A percentile compares a stretch with the other conserved stretches of the same genome.
These are phyloP conservation scores for Drosophila diplacantha DNA, from an alignment of 2,888 invertebrate genomes.

Conservation along the genomic window DNA sequence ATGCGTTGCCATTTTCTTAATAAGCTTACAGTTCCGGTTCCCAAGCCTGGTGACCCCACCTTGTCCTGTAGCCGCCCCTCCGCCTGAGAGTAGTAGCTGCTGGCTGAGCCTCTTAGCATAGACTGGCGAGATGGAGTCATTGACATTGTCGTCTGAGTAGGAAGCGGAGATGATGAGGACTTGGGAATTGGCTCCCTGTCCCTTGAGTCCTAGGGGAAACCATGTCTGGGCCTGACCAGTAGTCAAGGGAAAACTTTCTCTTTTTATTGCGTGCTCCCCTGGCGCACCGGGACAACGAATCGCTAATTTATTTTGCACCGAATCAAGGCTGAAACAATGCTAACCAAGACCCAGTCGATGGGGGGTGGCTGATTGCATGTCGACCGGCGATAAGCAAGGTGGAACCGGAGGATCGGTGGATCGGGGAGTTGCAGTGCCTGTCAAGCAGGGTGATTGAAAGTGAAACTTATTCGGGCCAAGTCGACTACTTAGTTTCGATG, in stretches of 20 bases:
- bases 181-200: conserved; percentile 4
- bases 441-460: conserved; percentile 33
- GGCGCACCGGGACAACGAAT: conserved; percentile 29
- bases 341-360: conserved; percentile 5
- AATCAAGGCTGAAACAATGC: conserved; percentile 30
- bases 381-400: conserved; percentile 25
- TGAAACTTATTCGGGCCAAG: conserved; percentile 38
- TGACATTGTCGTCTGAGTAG: conserved; percentile 32
- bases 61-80: conserved; percentile 13
- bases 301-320: conserved; percentile 32
- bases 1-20: conserved; percentile 28
- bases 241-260: conserved; percentile 33
- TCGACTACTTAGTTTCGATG: conserved; percentile 25
- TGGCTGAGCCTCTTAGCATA: conserved; percentile 8
- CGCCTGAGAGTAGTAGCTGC: neutral
- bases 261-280: conserved; percentile 35
- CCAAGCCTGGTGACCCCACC: conserved; percentile 30
- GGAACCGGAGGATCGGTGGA: neutral
- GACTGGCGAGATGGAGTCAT: conserved; percentile 30
- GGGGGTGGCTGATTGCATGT: conserved; percentile 33
- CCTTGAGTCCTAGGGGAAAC: conserved; percentile 1
- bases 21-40: conserved; percentile 41
- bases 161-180: conserved; percentile 28
- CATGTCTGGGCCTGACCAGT: neutral
- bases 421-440: conserved; percentile 26